Conservation (phyloP, 1,140 invertebrate species). For the Drosophila sucinea region DNA sequence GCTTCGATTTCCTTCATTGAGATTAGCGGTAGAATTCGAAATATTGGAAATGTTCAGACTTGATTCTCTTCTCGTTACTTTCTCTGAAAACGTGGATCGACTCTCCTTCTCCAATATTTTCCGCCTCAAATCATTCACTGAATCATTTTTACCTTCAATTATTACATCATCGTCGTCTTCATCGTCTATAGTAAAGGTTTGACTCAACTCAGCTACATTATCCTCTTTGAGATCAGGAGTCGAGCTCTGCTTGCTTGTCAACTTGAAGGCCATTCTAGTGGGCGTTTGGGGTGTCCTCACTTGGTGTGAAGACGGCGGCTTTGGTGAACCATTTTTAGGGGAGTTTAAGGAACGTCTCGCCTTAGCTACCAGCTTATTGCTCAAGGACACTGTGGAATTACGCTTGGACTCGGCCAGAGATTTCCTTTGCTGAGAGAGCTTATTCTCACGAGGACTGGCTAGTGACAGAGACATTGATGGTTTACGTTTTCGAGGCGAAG, state of each 20-base stretch:
- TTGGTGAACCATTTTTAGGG: slow-evolving; percentile 36
- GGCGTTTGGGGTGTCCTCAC: neutral
- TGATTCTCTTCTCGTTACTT: too few relatives aligned
- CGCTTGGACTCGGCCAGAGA: slow-evolving; percentile 45
- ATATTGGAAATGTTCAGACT: neutral
- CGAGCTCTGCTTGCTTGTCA: slow-evolving; percentile 10
- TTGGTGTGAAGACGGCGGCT: slow-evolving; percentile 8
- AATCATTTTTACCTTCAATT: neutral
- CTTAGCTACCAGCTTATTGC: slow-evolving; percentile 58
- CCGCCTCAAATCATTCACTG: neutral
- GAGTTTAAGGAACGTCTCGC: slow-evolving; percentile 64
- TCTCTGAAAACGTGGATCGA: too few relatives aligned
- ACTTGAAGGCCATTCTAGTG: neutral
- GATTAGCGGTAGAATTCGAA: neutral
- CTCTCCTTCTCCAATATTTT: neutral
- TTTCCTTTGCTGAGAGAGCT: slow-evolving; percentile 55
- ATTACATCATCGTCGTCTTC: slow-evolving; percentile 4
- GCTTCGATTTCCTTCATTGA: neutral
- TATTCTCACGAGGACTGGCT: slow-evolving; percentile 50
- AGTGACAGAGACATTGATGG: slow-evolving; percentile 10
- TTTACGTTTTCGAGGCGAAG: slow-evolving; percentile 41
- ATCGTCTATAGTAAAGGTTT: slow-evolving; percentile 55
- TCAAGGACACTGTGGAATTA: slow-evolving; percentile 37
- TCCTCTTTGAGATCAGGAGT: slow-evolving; percentile 28
- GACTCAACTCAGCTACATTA: slow-evolving; percentile 43